Evolutionary conservation across 2,888 invertebrate species (phyloP).

Genomic region (Agelastica alni): DNA sequence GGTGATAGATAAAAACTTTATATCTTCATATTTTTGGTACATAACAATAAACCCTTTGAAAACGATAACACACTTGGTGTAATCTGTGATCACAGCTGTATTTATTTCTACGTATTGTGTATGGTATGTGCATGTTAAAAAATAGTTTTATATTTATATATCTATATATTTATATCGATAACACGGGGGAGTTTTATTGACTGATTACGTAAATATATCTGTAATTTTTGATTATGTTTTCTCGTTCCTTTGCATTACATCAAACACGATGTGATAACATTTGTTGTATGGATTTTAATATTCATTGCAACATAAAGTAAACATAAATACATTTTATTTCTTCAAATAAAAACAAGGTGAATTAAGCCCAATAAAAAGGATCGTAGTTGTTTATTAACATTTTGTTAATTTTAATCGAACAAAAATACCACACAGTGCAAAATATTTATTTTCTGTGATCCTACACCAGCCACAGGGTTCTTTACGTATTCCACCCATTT

Average conservation of each 20-base stretch:
- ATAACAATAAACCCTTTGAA: conserved; percentile 33
- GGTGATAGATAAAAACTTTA: conserved; percentile 9
- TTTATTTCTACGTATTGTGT: conserved; percentile 31
- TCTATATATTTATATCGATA: conserved; percentile 29
- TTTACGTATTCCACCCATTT: too few relatives aligned
- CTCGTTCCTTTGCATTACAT: neutral
- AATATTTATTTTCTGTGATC: too few relatives aligned
- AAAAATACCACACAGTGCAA: too few relatives aligned
- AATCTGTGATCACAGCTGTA: conserved; percentile 35
- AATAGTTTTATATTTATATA: conserved; percentile 30
- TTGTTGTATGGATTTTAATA: too few relatives aligned
- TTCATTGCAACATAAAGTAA: too few relatives aligned
- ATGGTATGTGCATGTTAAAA: conserved; percentile 34
- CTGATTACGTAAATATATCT: conserved; percentile 21
- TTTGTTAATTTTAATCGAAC: too few relatives aligned
- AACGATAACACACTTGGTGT: conserved; percentile 27
- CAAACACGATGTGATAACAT: too few relatives aligned
- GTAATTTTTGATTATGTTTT: conserved; percentile 2
- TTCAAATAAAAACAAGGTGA: too few relatives aligned
- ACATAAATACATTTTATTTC: too few relatives aligned
- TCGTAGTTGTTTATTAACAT: too few relatives aligned
- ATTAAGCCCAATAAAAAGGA: too few relatives aligned
- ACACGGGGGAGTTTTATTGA: conserved; percentile 31
- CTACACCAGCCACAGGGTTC: too few relatives aligned
- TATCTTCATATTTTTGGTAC: conserved; percentile 16